phyloP scores from a whole-genome alignment of 2,888 invertebrate species.

The Leptopilina syphax region DNA sequence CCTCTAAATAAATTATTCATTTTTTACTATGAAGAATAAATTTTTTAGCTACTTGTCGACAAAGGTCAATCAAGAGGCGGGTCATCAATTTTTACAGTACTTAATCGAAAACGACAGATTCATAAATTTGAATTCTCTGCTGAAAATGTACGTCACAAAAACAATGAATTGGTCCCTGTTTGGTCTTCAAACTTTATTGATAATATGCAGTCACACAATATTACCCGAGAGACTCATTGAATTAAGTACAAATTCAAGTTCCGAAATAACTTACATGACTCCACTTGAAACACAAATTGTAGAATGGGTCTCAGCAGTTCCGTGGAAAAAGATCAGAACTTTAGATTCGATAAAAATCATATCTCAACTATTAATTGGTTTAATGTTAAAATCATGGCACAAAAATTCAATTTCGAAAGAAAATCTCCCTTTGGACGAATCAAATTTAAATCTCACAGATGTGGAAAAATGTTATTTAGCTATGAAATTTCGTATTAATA shows the following conservation, averaged over 20 bases:
- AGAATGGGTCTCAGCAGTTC: conserved; percentile 64
- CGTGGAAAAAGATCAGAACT: conserved; percentile 52
- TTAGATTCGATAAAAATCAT: conserved; percentile 58
- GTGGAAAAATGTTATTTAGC: conserved; percentile 62
- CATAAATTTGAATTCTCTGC: conserved; percentile 69
- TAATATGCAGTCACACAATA: conserved; percentile 68
- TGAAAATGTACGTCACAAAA: conserved; percentile 75
- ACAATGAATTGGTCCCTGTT: conserved; percentile 71
- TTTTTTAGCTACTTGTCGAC: conserved; percentile 72
- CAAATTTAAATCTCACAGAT: conserved; percentile 44
- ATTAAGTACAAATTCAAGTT: conserved; percentile 50
- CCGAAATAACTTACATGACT: conserved; percentile 40
- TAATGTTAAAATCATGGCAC: conserved; percentile 61
- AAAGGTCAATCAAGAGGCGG: conserved; percentile 53
- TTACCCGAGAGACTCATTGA: conserved; percentile 57
- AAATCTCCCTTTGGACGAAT: conserved; percentile 42
- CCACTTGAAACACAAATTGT: conserved; percentile 63
- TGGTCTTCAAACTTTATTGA: conserved; percentile 73
- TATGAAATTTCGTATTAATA: conserved; percentile 56
- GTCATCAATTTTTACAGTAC: conserved; percentile 75
- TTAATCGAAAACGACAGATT: conserved; percentile 72
- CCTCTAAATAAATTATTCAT: background rate
- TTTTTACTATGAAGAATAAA: background rate
- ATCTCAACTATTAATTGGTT: conserved; percentile 62
- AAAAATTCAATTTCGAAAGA: background rate